Conservation (phyloP, 2,888 invertebrate species). For the Agonum fuliginosum region DNA sequence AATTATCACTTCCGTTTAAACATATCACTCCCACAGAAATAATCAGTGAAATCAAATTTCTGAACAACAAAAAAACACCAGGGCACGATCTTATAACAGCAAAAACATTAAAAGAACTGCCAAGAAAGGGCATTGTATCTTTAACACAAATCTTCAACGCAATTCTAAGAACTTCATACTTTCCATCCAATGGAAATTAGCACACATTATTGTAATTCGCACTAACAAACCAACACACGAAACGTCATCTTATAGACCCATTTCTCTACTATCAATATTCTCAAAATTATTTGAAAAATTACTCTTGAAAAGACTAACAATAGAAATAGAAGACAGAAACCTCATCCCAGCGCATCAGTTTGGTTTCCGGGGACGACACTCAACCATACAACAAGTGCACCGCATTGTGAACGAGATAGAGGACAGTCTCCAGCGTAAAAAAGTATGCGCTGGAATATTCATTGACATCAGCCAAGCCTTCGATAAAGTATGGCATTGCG, state of each 20-base stretch:
- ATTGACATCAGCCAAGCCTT: slow-evolving; percentile 54
- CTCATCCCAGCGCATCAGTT: slow-evolving; percentile 58
- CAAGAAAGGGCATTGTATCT: slow-evolving; percentile 60
- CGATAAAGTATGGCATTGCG: slow-evolving; percentile 59
- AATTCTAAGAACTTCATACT: slow-evolving; percentile 60
- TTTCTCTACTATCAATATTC: slow-evolving; percentile 3
- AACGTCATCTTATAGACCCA: slow-evolving; percentile 27
- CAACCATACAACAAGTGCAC: slow-evolving; percentile 61
- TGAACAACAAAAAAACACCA: slow-evolving; percentile 52
- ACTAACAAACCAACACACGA: slow-evolving; percentile 36
- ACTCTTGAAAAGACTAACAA: slow-evolving; percentile 53
- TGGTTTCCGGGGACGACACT: slow-evolving; percentile 56
- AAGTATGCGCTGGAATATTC: slow-evolving; percentile 53
- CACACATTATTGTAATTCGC: slow-evolving; percentile 56
- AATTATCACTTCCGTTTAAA: slow-evolving; percentile 53
- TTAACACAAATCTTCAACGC: slow-evolving; percentile 64
- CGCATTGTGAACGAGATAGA: slow-evolving; percentile 55
- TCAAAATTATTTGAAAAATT: slow-evolving; percentile 54
- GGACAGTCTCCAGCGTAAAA: slow-evolving; percentile 19
- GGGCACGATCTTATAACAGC: slow-evolving; percentile 61
- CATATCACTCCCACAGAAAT: slow-evolving; percentile 31
- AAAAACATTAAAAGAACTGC: slow-evolving; percentile 62
- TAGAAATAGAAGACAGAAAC: no score
- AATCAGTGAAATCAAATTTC: slow-evolving; percentile 26
- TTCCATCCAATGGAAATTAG: slow-evolving; percentile 64